Evolutionary conservation across 2,888 invertebrate genomes (phyloP), one percentile per base, ranked within the genome.

Genomic region (Schrankia costaestrigalis): DNA sequence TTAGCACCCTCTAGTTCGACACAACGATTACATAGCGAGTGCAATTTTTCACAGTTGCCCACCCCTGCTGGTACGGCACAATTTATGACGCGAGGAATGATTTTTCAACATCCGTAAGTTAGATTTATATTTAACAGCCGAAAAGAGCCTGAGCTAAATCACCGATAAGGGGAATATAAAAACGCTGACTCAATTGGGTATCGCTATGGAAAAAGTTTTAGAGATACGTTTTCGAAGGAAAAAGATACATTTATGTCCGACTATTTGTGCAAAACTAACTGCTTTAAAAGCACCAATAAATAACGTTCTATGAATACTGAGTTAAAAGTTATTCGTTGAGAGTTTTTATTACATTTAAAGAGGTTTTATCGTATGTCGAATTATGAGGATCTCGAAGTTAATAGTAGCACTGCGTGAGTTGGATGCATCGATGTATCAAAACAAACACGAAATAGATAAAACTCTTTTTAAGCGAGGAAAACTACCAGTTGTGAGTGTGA

Each of bases 51-150:
- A 85, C 73, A 72, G 75, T 64, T 74, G 71, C 67, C 66, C 74
- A 64, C 80, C 81, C 79, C 78, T 68, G 75, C 71, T 61, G 60
- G 58, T 56, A 46, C 54, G 55, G 52, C 70, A 79, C 76, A 77
- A 84, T 82, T 82, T 84, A 83, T 83, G 82, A 83, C 70, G 71
- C 74, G 65, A 63, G 63, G 74, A 78, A 81, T 81, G 79, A 84
- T 84, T 84, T 85, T 81, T 83, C 81, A 82, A 78, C 82, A 79
- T 76, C 74, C 71, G 70, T 74, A 74, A 81, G 69, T 74, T 74
- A 74, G 78, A 82, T 79, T 82, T 78, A 80, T 82, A 71, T 78
- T 76, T 76, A 78, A 77, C 69, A 71, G 69, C 59, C 71, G 60
- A 68, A 71, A 78, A 72, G 72, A 73, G 66, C 63, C 63, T 56